Evolutionary conservation across 1,140 invertebrate genomes (phyloP).

Genomic region (Drosophila triauraria): DNA sequence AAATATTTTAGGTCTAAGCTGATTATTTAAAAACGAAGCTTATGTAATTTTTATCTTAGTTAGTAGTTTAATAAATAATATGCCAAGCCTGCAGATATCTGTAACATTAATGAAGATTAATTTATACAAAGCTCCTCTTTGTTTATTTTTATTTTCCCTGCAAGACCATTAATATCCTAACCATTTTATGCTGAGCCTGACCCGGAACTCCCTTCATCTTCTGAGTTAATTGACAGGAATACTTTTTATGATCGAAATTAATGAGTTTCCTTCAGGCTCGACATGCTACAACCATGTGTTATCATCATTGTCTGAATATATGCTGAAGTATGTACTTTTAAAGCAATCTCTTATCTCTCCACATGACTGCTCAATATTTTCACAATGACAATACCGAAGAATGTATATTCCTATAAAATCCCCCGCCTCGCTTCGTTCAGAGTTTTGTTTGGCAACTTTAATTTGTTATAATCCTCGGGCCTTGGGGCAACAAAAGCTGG

Average conservation of each 20-base stretch:
- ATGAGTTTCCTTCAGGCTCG: constrained; percentile 28
- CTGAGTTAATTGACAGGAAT: constrained; percentile 13
- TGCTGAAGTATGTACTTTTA: constrained; percentile 35
- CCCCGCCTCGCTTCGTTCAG: constrained; percentile 36
- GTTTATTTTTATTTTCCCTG: neutral
- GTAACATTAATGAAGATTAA: neutral
- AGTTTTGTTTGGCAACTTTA: constrained; percentile 65
- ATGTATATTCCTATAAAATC: constrained; percentile 3
- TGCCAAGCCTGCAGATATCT: neutral
- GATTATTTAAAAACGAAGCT: neutral
- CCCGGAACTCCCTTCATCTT: neutral
- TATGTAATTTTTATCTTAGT: too few relatives aligned
- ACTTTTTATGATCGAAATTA: constrained; percentile 33
- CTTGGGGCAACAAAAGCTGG: constrained; percentile 28
- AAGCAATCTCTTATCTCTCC: constrained; percentile 57
- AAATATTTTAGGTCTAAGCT: too few relatives aligned
- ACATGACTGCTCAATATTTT: constrained; percentile 61
- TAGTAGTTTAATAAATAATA: too few relatives aligned
- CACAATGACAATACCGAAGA: constrained; percentile 29
- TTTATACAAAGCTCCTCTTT: neutral
- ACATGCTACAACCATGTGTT: constrained; percentile 4
- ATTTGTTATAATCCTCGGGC: constrained; percentile 66
- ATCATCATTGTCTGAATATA: constrained; percentile 26
- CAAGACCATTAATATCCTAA: neutral
- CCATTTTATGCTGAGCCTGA: neutral